A percentile compares a stretch with the other conserved stretches of the same genome.
These are phyloP conservation scores for Coreius guichenoti DNA, from an alignment of 2,797 vertebrate species.

Conservation along the genomic window DNA sequence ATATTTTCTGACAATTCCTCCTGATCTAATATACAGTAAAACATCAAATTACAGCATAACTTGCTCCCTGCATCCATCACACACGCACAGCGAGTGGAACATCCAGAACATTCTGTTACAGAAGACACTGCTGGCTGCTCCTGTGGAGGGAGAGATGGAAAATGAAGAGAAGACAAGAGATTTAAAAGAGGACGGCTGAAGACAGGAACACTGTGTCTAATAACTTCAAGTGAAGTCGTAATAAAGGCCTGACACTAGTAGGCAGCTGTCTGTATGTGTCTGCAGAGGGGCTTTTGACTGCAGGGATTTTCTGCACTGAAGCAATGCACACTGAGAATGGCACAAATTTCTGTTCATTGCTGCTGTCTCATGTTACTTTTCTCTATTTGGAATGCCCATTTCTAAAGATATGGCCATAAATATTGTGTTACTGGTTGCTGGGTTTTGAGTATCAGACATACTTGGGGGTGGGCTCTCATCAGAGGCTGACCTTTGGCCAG, in stretches of 20 bases:
- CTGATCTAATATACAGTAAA: slow-evolving; percentile 37
- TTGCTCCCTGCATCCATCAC: slow-evolving; percentile 34
- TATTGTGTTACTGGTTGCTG: not conserved
- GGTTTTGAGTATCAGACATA: not conserved
- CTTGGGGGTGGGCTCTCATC: not conserved
- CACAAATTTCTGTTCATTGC: not conserved
- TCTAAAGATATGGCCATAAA: not conserved
- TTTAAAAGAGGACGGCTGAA: slow-evolving; percentile 15
- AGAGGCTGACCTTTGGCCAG: too few species aligned
- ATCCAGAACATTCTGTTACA: slow-evolving; percentile 12
- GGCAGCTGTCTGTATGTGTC: slow-evolving; percentile 23
- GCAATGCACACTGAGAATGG: not conserved
- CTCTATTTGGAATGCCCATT: not conserved
- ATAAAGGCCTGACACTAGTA: slow-evolving; percentile 17
- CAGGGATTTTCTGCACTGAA: not conserved
- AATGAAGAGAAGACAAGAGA: slow-evolving; percentile 17
- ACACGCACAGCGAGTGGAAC: not conserved
- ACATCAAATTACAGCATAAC: slow-evolving; percentile 28
- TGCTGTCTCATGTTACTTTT: not conserved
- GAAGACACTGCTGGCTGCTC: slow-evolving; percentile 44
- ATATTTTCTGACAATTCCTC: slow-evolving; percentile 44
- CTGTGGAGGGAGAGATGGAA: slow-evolving; percentile 50
- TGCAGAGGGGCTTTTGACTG: not conserved
- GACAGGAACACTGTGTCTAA: slow-evolving; percentile 37
- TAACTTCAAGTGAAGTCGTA: slow-evolving; percentile 33